Base-by-base conservation (phyloP, 2,797 vertebrate species). In the Dicrostonyx torquatus region DNA sequence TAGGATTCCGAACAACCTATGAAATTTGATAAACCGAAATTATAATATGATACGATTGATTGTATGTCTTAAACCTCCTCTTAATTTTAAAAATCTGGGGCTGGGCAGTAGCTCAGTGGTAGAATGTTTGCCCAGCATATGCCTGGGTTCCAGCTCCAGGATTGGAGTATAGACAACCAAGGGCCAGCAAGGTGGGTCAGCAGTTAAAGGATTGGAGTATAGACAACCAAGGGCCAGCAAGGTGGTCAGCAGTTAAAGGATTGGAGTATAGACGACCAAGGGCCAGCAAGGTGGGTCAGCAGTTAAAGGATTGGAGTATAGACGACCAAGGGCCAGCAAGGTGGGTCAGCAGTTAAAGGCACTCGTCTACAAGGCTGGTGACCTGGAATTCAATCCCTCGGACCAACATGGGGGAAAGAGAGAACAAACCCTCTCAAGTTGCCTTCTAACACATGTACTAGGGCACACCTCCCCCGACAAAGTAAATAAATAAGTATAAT, bases 1-100 rank as follows among this genome's bases (percentile, higher is more conserved):
- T 99, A 60, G 99, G 99, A 98, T 99, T 99, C 95, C 99, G 98
- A 89, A 99, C 99, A 95, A 99, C 99, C 99, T 99, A 96, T 87
- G 75, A 91, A 97, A 93, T 96, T 91, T 96, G 90, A 97, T 70
- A 95, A 90, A 95, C 91, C 94, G 86, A 97, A 91, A 97, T 98
- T 92, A 98, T 76, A 97, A 95, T 97, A 97, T 94, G 94, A 97
- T 97, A 95, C 94, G 94, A 93, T 93, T 95, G 96, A 93, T 93
- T 94, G 93, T 77, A 58, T 78, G 90, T 72, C 94, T 95, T 92
- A 10, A 68, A 53, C 29, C 97, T 91, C 22, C 55, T 43, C 84
- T 9, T 20, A 34, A 91, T 60, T 92, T 26, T 60, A 93, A 77
- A 93, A 82, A 76, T 48, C 26, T 55, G 45, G 15, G 75, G 2